Conservation (phyloP, 2,797 vertebrate genomes). For the Otolemur crassicaudatus region DNA sequence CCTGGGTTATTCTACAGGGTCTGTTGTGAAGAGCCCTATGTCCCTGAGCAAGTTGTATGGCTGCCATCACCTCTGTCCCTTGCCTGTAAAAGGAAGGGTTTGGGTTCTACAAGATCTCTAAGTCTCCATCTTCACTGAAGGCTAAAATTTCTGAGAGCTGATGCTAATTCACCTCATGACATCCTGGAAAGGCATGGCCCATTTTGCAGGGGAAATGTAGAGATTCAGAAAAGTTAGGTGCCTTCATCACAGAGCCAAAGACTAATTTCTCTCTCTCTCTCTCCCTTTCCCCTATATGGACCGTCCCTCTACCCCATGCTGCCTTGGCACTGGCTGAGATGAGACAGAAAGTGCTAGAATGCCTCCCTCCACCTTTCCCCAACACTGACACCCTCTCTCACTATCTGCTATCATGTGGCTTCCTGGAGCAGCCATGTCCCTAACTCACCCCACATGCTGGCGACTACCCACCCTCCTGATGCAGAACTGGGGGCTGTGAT, state of each 20-base stretch:
- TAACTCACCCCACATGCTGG: slow-evolving; percentile 39
- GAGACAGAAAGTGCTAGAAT: not conserved
- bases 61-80: not conserved
- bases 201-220: slow-evolving; percentile 23
- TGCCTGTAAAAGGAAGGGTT: not conserved
- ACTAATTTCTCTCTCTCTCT: not conserved
- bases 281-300: not conserved
- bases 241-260: not conserved
- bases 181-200: not conserved
- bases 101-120: not conserved
- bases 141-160: slow-evolving; percentile 37
- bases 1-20: not conserved
- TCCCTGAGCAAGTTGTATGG: not conserved
- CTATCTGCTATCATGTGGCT: not conserved
- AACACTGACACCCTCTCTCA: not conserved
- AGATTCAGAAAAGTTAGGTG: not conserved
- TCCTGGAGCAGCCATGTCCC: slow-evolving; percentile 26
- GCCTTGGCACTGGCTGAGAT: not conserved
- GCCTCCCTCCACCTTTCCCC: not conserved
- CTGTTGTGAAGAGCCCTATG: not conserved
- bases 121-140: not conserved
- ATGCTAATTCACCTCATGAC: not conserved
- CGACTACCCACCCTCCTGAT: not conserved
- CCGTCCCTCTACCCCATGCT: not conserved
- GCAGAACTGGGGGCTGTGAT: not conserved